Percentiles rank a stretch among this genome's conserved stretches.
Evolutionary conservation across 2,113 vertebrate species (phyloP).

Genomic region (Tychaedon coryphoeus): DNA sequence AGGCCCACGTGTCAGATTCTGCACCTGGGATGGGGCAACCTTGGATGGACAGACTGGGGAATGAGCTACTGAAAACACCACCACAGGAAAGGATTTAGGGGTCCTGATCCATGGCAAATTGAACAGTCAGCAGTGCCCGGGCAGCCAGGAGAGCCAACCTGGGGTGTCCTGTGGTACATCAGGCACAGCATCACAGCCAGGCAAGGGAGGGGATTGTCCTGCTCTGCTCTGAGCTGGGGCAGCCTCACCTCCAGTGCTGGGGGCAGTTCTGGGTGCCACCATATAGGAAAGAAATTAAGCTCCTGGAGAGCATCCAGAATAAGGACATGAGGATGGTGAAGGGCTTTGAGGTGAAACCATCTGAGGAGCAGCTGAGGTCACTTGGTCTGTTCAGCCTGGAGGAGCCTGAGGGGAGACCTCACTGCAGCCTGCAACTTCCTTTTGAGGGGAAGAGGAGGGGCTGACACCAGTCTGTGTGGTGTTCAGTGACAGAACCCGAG

Average conservation of each 20-base stretch:
- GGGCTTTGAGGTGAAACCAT: fast-evolving
- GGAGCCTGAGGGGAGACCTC: neutral
- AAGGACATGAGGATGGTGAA: neutral
- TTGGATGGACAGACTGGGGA: neutral
- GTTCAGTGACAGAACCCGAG: neutral
- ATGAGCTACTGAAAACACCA: neutral
- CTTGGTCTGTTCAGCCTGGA: neutral
- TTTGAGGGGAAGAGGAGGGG: fast-evolving
- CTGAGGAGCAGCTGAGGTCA: neutral
- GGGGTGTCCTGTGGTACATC: neutral
- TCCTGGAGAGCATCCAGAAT: neutral
- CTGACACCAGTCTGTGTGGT: too few relatives aligned
- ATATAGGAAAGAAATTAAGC: neutral
- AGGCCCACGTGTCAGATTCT: neutral
- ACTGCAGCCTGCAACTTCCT: neutral
- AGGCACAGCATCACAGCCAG: neutral
- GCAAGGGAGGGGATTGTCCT: neutral
- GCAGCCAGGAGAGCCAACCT: neutral
- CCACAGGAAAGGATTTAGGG: neutral
- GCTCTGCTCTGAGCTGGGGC: neutral
- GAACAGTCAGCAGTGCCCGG: neutral
- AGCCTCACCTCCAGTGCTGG: fast-evolving
- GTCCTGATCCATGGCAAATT: neutral
- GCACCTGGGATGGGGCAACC: neutral
- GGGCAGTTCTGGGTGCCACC: fast-evolving